Evolutionary conservation across 1,140 invertebrate genomes (phyloP), one percentile per base, ranked within the genome.

Genomic region (Aleiodes sp.): DNA sequence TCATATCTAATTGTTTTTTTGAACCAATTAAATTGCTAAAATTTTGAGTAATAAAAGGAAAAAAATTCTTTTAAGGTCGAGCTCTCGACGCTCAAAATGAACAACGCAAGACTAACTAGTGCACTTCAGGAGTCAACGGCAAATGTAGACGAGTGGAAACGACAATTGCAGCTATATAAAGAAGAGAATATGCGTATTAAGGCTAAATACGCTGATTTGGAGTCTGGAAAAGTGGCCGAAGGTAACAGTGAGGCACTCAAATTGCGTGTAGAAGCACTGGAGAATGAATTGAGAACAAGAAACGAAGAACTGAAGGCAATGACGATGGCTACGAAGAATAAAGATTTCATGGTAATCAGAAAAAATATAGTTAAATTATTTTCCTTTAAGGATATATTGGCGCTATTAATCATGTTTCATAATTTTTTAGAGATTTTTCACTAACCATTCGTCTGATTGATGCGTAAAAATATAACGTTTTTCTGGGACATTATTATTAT

Each of bases 61-160:
- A n/a, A n/a, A n/a, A n/a, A n/a, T 60, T 26, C 41, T 31, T 74
- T 76, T 31, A 28, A 86, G 85, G 92, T 98, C 57, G 97, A 99
- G 87, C 87, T 99, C 72, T 93, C 95, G 68, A 98, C 96, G 6
- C 87, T 99, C 72, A 98, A 98, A 87, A 98, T 94, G 77, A 98
- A 98, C 84, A 99, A 99, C 86, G 91, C 94, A 12, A 90, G 96
- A 77, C 87, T 99, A 76, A 98, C 97, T 7, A 95, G 94, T 78
- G 97, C 97, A 8, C 88, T 99, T 59, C 97, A 99, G 87, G 97
- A 99, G 86, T 97, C 95, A 73, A 98, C 96, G 26, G 94, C 96
- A 39, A 99, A 99, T 87, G 97, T 99, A 6, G 97, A 99, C 78
- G 96, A 98, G 83, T 99, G 97, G 97, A 98, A 99, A 87, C 90